Evolutionary conservation across 2,797 vertebrate genomes (phyloP).

Genomic region (Hyperoplus immaculatus): DNA sequence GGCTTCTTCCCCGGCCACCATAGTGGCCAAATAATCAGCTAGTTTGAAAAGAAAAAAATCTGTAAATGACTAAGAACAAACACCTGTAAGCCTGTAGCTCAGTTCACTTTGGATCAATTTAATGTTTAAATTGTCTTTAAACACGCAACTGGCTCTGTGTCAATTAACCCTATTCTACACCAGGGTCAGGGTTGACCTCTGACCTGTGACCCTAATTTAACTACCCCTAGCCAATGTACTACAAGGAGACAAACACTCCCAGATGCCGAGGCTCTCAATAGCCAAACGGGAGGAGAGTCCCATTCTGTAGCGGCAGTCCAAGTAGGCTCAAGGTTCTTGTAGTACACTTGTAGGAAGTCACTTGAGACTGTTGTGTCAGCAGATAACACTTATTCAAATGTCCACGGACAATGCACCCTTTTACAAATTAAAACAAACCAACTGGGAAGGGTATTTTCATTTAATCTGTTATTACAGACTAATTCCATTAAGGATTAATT

Average conservation of each 20-base stretch:
- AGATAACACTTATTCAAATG: constrained; percentile 37
- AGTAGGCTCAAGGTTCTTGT: constrained; percentile 48
- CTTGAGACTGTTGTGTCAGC: constrained; percentile 63
- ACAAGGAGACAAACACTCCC: constrained; percentile 79
- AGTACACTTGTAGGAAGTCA: constrained; percentile 58
- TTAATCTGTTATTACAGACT: background rate
- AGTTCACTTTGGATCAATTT: background rate
- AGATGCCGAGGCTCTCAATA: constrained; percentile 76
- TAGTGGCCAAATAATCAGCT: background rate
- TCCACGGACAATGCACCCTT: constrained; percentile 20
- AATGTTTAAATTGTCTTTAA: too few species aligned
- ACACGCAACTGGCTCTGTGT: constrained; percentile 28
- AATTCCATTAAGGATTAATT: background rate
- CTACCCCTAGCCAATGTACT: constrained; percentile 64
- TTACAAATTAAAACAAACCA: background rate
- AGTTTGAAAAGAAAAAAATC: background rate
- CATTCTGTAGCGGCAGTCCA: constrained; percentile 40
- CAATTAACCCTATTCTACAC: constrained; percentile 64
- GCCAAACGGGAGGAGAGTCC: constrained; percentile 66
- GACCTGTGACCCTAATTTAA: constrained; percentile 75
- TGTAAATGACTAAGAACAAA: background rate
- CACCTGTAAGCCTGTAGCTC: background rate
- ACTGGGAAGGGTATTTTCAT: background rate
- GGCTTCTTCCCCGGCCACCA: too few species aligned
- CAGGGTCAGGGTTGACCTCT: constrained; percentile 60